These are phyloP conservation scores for Myiothlypis chrysogaster DNA, from an alignment of 2,797 vertebrate genomes.

Conservation along the genomic window DNA sequence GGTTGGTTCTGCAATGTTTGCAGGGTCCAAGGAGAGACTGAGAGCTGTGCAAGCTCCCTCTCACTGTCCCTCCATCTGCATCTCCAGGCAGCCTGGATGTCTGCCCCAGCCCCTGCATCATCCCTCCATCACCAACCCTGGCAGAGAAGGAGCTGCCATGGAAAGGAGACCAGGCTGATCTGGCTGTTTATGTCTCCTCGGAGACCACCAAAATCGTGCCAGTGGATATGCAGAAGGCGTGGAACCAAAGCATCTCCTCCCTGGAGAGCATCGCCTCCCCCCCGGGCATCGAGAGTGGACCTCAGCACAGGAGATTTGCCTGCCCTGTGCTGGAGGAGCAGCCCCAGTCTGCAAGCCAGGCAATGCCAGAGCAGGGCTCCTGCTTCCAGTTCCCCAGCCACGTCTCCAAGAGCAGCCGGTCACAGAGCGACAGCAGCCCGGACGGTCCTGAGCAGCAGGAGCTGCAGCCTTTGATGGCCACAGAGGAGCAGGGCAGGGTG, in stretches of 20 bases:
- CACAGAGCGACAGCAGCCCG: slow-evolving; percentile 72
- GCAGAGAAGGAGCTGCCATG: slow-evolving; percentile 88
- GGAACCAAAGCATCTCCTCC: slow-evolving; percentile 97
- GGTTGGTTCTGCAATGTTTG: not conserved
- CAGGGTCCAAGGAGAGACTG: not conserved
- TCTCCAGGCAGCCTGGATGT: slow-evolving; percentile 77
- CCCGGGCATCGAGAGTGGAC: slow-evolving; percentile 62
- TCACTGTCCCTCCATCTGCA: slow-evolving; percentile 13
- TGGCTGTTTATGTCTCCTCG: slow-evolving; percentile 88
- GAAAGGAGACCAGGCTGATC: slow-evolving; percentile 85
- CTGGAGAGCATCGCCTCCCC: slow-evolving; percentile 87
- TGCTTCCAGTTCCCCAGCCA: slow-evolving; percentile 78
- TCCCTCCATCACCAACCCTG: slow-evolving; percentile 79
- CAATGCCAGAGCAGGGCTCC: slow-evolving; percentile 19
- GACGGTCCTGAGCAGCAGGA: slow-evolving; percentile 80
- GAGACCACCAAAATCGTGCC: slow-evolving; percentile 95
- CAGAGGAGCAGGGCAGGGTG: slow-evolving; percentile 67
- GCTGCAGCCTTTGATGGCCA: slow-evolving; percentile 87
- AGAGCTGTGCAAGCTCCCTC: not conserved
- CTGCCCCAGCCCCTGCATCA: slow-evolving; percentile 80
- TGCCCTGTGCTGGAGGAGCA: slow-evolving; percentile 49
- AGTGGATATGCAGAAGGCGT: slow-evolving; percentile 91
- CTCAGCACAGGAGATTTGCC: slow-evolving; percentile 53
- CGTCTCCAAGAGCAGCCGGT: slow-evolving; percentile 52
- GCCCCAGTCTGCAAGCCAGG: slow-evolving; percentile 25